A percentile compares a stretch with the other conserved stretches of the same genome.
Evolutionary conservation across 2,888 invertebrate genomes (phyloP).

Genomic region (Megaustenia siamemsis): DNA sequence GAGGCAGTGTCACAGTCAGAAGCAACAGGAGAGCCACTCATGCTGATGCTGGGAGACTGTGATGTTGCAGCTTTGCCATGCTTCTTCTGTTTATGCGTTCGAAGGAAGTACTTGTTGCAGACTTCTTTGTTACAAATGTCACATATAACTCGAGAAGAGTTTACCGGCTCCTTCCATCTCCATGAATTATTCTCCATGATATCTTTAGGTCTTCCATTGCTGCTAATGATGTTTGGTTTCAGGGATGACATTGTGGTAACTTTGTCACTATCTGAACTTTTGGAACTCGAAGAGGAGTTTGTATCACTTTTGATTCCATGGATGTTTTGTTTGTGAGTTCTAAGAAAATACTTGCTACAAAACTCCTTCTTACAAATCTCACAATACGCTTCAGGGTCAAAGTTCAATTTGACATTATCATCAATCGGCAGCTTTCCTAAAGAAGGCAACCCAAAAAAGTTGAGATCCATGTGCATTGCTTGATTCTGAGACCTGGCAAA

Average conservation of each 20-base stretch:
- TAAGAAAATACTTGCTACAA: constrained; percentile 97
- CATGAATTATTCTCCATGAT: constrained; percentile 63
- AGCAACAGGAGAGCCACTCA: constrained; percentile 67
- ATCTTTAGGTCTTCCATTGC: constrained; percentile 55
- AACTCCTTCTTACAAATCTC: constrained; percentile 95
- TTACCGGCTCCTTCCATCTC: constrained; percentile 78
- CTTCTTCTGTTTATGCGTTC: constrained; percentile 79
- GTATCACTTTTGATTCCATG: constrained; percentile 89
- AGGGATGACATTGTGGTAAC: background rate
- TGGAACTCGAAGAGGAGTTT: constrained; percentile 19
- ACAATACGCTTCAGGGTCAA: constrained; percentile 80
- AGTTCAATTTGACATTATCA: constrained; percentile 78
- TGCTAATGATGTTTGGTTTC: constrained; percentile 48
- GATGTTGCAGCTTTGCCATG: constrained; percentile 77
- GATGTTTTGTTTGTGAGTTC: constrained; percentile 98
- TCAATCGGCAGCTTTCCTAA: constrained; percentile 63
- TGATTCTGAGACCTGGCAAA: constrained; percentile 57
- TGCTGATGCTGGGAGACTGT: constrained; percentile 65
- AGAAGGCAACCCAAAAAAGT: constrained; percentile 51
- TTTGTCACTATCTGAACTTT: constrained; percentile 46
- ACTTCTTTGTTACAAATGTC: constrained; percentile 80
- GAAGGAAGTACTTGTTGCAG: constrained; percentile 80
- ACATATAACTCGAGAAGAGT: constrained; percentile 77
- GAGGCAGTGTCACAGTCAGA: constrained; percentile 73
- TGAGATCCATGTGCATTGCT: constrained; percentile 56